phyloP scores from a whole-genome alignment of 92 coral and sea anemone genomes.

The Epizoanthus stellaris region DNA sequence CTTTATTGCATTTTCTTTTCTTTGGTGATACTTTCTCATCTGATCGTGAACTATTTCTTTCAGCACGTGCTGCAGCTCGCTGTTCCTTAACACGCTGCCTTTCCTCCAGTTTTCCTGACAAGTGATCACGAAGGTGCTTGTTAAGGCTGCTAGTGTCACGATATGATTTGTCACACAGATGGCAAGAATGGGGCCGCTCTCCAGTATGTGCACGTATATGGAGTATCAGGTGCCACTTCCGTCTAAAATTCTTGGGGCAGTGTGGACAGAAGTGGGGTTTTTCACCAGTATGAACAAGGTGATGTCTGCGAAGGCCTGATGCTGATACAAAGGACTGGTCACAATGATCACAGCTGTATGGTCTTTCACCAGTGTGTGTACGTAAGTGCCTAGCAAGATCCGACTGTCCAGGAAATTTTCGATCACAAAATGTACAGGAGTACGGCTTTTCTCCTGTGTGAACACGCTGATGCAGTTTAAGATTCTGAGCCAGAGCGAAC shows the following conservation, averaged over 20 bases:
- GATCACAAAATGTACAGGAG: slow-evolving; percentile 36
- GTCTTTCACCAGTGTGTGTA: slow-evolving; percentile 43
- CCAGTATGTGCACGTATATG: slow-evolving; percentile 42
- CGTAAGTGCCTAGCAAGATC: slow-evolving; percentile 40
- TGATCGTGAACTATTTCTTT: slow-evolving; percentile 29
- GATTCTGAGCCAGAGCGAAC: slow-evolving; percentile 39
- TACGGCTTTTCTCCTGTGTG: slow-evolving; percentile 47
- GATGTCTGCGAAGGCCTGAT: slow-evolving; percentile 43
- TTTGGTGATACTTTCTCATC: neutral
- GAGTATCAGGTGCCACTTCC: slow-evolving; percentile 39
- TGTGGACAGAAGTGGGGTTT: slow-evolving; percentile 37
- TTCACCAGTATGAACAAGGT: slow-evolving; percentile 48
- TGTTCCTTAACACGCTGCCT: slow-evolving; percentile 28
- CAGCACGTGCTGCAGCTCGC: slow-evolving; percentile 39
- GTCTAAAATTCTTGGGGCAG: slow-evolving; percentile 38
- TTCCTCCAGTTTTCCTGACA: slow-evolving; percentile 36
- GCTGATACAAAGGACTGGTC: slow-evolving; percentile 40
- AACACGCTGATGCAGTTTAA: slow-evolving; percentile 34
- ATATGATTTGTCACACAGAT: slow-evolving; percentile 40
- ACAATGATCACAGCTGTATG: slow-evolving; percentile 38
- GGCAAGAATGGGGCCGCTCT: slow-evolving; percentile 37
- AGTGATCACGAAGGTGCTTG: slow-evolving; percentile 39
- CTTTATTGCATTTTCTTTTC: neutral
- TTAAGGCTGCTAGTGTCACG: slow-evolving; percentile 37
- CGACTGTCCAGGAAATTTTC: slow-evolving; percentile 32